Evolutionary conservation across 2,888 invertebrate species (phyloP).

Genomic region (Apotomis betuletana): DNA sequence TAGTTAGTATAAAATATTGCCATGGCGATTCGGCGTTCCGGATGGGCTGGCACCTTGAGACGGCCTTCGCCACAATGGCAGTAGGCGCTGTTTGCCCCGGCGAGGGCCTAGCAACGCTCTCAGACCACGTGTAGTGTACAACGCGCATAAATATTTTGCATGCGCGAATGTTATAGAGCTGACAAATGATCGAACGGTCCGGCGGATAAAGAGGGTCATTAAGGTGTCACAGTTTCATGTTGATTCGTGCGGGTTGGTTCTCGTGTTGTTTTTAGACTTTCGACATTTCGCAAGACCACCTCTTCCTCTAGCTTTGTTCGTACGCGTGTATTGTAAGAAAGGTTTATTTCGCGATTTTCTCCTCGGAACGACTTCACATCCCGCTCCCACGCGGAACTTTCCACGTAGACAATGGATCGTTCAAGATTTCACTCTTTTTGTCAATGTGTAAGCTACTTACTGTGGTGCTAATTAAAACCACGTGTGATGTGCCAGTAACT

Average conservation of each 20-base stretch:
- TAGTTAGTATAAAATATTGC: slow-evolving; percentile 50
- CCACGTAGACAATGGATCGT: slow-evolving; percentile 74
- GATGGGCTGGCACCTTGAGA: slow-evolving; percentile 58
- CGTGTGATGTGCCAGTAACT: slow-evolving; percentile 49
- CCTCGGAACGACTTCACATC: slow-evolving; percentile 54
- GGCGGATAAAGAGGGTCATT: not conserved
- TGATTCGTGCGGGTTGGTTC: slow-evolving; percentile 1
- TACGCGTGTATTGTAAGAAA: slow-evolving; percentile 47
- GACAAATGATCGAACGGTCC: no score
- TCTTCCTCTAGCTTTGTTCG: slow-evolving; percentile 37
- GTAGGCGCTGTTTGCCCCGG: slow-evolving; percentile 50
- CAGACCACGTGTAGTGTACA: slow-evolving; percentile 21
- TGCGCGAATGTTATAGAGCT: slow-evolving; percentile 14
- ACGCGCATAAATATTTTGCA: slow-evolving; percentile 29
- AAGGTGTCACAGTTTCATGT: slow-evolving; percentile 1
- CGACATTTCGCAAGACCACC: slow-evolving; percentile 26
- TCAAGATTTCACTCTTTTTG: slow-evolving; percentile 81
- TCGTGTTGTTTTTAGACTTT: slow-evolving; percentile 13
- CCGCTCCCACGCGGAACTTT: slow-evolving; percentile 76
- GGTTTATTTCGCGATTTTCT: slow-evolving; percentile 71
- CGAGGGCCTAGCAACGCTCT: slow-evolving; percentile 43
- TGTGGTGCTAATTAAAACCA: slow-evolving; percentile 66
- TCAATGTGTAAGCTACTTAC: slow-evolving; percentile 61
- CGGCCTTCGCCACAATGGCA: slow-evolving; percentile 61
- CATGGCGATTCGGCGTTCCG: slow-evolving; percentile 54